Conservation (phyloP, 2,888 invertebrate species). For the Gerris lacustris region DNA sequence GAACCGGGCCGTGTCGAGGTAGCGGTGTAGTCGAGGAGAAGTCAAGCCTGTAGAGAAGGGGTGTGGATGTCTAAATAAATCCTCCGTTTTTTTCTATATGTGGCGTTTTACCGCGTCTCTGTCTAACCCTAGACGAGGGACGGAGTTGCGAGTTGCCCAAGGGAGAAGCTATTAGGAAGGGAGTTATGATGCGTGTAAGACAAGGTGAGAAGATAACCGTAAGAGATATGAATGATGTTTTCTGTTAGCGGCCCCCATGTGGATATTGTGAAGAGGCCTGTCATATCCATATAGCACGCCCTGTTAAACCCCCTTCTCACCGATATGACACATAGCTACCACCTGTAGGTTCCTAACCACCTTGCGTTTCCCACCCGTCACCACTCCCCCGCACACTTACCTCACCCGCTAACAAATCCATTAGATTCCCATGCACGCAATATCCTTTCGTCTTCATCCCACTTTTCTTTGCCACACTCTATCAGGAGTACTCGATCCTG, state of each 20-base stretch:
- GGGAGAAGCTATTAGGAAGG: not conserved
- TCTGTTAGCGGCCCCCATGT: not conserved
- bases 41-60: not conserved
- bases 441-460: too few species aligned
- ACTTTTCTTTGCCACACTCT: too few species aligned
- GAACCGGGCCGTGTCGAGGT: not conserved
- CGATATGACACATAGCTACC: not conserved
- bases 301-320: not conserved
- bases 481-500: too few species aligned
- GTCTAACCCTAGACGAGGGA: too few species aligned
- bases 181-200: not conserved
- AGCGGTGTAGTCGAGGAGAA: not conserved
- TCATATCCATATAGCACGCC: conserved; percentile 5
- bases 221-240: conserved; percentile 3
- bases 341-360: not conserved
- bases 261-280: not conserved
- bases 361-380: not conserved
- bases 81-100: not conserved
- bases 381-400: not conserved
- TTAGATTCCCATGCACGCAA: too few species aligned
- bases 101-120: too few species aligned
- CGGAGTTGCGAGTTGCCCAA: too few species aligned
- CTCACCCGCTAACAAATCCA: too few species aligned
- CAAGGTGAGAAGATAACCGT: not conserved
- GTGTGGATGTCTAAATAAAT: not conserved